These are phyloP conservation scores for Acanthopleura granulata DNA, from an alignment of 2,888 invertebrate genomes.

Conservation along the genomic window DNA sequence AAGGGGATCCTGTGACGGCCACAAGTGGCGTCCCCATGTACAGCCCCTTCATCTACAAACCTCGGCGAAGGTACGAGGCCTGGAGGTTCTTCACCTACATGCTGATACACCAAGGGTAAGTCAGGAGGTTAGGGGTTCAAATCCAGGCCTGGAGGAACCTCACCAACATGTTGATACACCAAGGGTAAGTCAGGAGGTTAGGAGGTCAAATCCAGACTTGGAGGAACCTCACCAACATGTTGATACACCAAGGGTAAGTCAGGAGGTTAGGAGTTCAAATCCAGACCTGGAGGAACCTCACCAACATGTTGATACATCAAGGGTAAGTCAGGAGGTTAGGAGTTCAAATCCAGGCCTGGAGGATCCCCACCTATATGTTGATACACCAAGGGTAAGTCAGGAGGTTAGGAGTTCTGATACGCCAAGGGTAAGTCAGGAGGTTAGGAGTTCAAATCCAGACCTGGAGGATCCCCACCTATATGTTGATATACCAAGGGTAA, in stretches of 20 bases:
- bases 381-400: no score
- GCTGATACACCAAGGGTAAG: conserved; percentile 90
- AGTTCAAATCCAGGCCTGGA: no score
- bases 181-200: conserved; percentile 74
- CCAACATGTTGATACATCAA: conserved; percentile 97
- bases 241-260: conserved; percentile 87
- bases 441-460: no score
- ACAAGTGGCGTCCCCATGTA: conserved; percentile 83
- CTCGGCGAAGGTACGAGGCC: conserved; percentile 84
- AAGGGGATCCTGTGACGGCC: conserved; percentile 62
- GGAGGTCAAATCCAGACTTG: conserved; percentile 77
- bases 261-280: neutral
- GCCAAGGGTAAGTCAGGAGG: conserved; percentile 53
- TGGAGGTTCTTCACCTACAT: conserved; percentile 97
- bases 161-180: conserved; percentile 96
- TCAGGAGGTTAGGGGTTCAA: conserved; percentile 1
- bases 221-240: conserved; percentile 95
- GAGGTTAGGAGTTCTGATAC: no score
- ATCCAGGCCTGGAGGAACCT: conserved; percentile 89
- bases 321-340: conserved; percentile 70
- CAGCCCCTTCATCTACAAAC: conserved; percentile 88
- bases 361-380: no score
- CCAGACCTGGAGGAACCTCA: conserved; percentile 91
- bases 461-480: no score
- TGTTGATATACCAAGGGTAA: no score